Percentiles rank a stretch among this genome's conserved stretches.
Conservation (phyloP, 2,113 vertebrate genomes). For the Eulemur macaco region DNA sequence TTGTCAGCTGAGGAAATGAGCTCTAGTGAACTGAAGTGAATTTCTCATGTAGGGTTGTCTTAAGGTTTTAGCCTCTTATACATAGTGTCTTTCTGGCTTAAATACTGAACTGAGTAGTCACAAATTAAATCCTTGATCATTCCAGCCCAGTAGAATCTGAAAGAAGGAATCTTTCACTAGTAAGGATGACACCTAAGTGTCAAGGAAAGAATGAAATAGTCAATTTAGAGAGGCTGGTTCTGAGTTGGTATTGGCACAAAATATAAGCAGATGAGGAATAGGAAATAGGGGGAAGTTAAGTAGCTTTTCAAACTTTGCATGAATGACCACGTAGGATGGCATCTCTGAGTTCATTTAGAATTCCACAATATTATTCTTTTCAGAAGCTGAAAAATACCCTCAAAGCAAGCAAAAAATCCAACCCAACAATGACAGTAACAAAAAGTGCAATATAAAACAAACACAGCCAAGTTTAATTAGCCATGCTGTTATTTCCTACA, state of each 20-base stretch:
- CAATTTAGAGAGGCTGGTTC: background rate
- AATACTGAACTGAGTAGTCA: background rate
- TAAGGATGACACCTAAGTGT: background rate
- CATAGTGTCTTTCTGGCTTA: background rate
- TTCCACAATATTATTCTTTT: background rate
- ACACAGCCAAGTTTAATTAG: background rate
- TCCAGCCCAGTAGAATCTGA: background rate
- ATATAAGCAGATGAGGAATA: background rate
- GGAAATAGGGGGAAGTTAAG: background rate
- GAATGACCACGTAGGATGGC: background rate
- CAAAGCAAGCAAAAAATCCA: background rate
- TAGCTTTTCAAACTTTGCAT: background rate
- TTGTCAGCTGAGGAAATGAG: background rate
- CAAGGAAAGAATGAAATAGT: background rate
- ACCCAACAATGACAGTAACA: background rate
- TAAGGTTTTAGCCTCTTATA: background rate
- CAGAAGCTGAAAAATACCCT: background rate
- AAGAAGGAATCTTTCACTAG: background rate
- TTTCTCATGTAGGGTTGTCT: background rate
- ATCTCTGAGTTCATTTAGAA: background rate
- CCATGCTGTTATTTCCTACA: background rate
- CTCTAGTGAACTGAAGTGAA: background rate
- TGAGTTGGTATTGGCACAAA: background rate
- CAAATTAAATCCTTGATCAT: background rate
- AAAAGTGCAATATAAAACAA: background rate